A percentile compares a stretch with the other conserved stretches of the same genome.
phyloP scores from a whole-genome alignment of 1,140 invertebrate species.

The Drosophila nigromelanica region DNA sequence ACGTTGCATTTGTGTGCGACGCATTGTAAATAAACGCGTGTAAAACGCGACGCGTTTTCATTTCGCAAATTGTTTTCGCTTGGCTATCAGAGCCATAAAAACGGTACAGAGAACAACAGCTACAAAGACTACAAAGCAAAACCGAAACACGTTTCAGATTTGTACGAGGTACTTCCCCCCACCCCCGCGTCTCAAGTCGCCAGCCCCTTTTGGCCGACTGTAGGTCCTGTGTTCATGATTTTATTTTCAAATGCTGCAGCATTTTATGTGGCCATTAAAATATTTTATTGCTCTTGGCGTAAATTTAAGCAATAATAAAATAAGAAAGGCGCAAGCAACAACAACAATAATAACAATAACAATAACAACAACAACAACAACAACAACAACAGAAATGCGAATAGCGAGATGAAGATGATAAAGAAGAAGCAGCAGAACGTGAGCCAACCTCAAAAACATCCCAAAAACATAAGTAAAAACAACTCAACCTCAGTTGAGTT shows the following conservation, averaged over 20 bases:
- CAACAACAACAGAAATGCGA: no score
- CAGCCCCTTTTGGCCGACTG: not conserved
- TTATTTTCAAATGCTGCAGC: slow-evolving; percentile 82
- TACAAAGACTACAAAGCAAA: slow-evolving; percentile 45
- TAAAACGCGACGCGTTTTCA: slow-evolving; percentile 56
- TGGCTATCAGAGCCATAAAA: slow-evolving; percentile 49
- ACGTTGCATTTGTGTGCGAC: not conserved
- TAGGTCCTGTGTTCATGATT: slow-evolving; percentile 46
- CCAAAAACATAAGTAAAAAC: slow-evolving; percentile 39
- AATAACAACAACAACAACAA: slow-evolving; percentile 11
- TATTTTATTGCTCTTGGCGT: slow-evolving; percentile 81
- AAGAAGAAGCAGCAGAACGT: slow-evolving; percentile 32
- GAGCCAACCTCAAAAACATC: slow-evolving; percentile 47
- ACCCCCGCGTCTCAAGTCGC: not conserved
- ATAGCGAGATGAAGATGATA: slow-evolving; percentile 19
- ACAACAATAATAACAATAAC: slow-evolving; percentile 15
- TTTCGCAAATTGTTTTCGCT: slow-evolving; percentile 72
- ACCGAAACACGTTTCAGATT: slow-evolving; percentile 53
- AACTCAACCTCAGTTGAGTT: slow-evolving; percentile 7
- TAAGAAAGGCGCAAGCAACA: slow-evolving; percentile 32
- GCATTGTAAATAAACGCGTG: slow-evolving; percentile 33
- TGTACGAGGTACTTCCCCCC: slow-evolving; percentile 1
- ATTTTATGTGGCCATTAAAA: slow-evolving; percentile 81
- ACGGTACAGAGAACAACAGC: slow-evolving; percentile 25
- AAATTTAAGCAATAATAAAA: slow-evolving; percentile 81